Percentiles rank a stretch among this genome's conserved stretches.
Evolutionary conservation across 2,113 vertebrate genomes (phyloP).

Genomic region (Balaeniceps rex): DNA sequence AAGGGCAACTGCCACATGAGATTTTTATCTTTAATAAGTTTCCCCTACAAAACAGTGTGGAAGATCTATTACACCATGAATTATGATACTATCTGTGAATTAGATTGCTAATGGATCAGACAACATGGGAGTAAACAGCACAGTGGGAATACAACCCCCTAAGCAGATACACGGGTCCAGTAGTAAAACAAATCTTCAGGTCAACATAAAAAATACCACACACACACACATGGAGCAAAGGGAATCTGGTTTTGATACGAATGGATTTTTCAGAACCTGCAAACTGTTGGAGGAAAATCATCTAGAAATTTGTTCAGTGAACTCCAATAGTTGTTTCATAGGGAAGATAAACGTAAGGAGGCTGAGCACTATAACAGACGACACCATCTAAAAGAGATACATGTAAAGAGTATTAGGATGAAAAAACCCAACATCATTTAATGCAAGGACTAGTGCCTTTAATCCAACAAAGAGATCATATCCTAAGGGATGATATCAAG

Average conservation of each 20-base stretch:
- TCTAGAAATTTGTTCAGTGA: constrained; percentile 20
- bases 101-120: constrained; percentile 1
- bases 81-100: not conserved
- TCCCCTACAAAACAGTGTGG: not conserved
- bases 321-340: constrained; percentile 10
- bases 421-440: constrained; percentile 20
- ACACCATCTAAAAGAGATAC: constrained; percentile 20
- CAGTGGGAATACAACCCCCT: not conserved
- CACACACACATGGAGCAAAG: not conserved
- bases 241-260: constrained; percentile 21
- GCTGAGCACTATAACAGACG: not conserved
- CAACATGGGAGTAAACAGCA: not conserved
- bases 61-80: constrained; percentile 7
- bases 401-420: constrained; percentile 27
- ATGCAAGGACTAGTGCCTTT: constrained; percentile 27
- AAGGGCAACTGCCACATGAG: not conserved
- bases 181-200: constrained; percentile 12
- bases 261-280: constrained; percentile 45
- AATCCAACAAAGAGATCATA: constrained; percentile 63
- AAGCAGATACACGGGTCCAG: not conserved
- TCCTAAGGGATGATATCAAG: constrained; percentile 54
- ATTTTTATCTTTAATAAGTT: constrained; percentile 31
- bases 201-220: constrained; percentile 8
- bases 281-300: constrained; percentile 31
- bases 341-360: constrained; percentile 37